Evolutionary conservation across 2,113 vertebrate species (phyloP), one percentile per base, ranked within the genome.

Genomic region (Zosterops hypoxanthus): DNA sequence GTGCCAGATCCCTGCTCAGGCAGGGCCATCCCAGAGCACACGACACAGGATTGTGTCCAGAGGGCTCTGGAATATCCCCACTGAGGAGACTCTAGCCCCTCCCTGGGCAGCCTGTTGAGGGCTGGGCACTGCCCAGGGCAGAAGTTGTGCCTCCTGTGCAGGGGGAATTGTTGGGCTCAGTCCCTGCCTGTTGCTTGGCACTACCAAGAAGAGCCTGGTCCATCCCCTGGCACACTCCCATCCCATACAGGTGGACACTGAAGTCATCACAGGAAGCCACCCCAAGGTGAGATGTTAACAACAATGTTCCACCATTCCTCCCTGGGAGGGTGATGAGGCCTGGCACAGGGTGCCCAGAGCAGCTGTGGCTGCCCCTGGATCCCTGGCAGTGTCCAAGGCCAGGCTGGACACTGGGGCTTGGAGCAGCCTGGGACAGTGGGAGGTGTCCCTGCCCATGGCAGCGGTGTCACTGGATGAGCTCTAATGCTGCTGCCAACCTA

Each of bases 261-360:
- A 57, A 49, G 6, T 29, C 65, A 82, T 5, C 49, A 11, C 36
- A 44, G 33, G 55, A 55, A 87, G 41, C 12, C 52, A 47, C 19
- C 10, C 49, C 0, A 1, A 1, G 0, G 5, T 4, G 13, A 33
- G 44, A 42, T 63, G 42, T 47, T 26, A 56, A 52, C 9, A 42
- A 5, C 36, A 36, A 26, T 3, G 26, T 23, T 20, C 52, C 26
- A 53, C 25, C n/a, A 31, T 17, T 56, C 20, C 21, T 42, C 34
- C 42, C 60, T 49, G 14, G 0, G 3, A 85, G 70, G 41, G 29
- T 34, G 70, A n/a, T n/a, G n/a, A n/a, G n/a, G n/a, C 60, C 52
- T 66, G 82, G 61, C 42, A 42, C 61, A 64, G 69, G 36, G 6
- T 46, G 49, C n/a, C 49, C 69, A 73, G 69, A 72, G 41, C 4